These are phyloP conservation scores for Oligia strigilis DNA, from an alignment of 2,888 invertebrate species.

Conservation along the genomic window DNA sequence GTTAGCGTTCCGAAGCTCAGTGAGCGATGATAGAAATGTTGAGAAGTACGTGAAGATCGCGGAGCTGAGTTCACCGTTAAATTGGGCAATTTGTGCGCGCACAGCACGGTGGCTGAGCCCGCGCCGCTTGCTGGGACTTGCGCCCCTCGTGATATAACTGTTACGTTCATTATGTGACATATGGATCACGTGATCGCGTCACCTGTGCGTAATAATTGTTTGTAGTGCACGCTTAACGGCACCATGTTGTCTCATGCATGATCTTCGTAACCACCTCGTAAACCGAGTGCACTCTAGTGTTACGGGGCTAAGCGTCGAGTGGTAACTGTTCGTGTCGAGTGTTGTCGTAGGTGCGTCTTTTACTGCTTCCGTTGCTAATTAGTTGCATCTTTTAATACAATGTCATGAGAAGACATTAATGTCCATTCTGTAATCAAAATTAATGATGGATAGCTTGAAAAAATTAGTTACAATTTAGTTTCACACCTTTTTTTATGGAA, in stretches of 20 bases:
- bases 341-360: conserved; percentile 31
- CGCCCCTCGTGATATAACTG: conserved; percentile 82
- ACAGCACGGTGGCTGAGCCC: conserved; percentile 82
- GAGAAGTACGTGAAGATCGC: conserved; percentile 59
- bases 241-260: conserved; percentile 66
- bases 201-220: conserved; percentile 75
- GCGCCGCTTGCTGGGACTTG: conserved; percentile 69
- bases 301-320: conserved; percentile 49
- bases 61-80: conserved; percentile 83
- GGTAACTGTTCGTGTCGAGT: conserved; percentile 50
- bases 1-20: conserved; percentile 61
- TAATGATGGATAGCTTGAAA: conserved; percentile 19
- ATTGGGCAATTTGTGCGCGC: conserved; percentile 87
- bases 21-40: conserved; percentile 66
- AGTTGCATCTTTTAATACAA: background rate
- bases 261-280: conserved; percentile 51
- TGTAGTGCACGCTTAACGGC: conserved; percentile 62
- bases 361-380: conserved; percentile 41
- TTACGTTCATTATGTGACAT: conserved; percentile 86
- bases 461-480: conserved; percentile 5
- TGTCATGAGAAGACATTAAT: conserved; percentile 15
- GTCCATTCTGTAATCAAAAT: conserved; percentile 18
- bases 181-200: conserved; percentile 79
- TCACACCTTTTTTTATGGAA: background rate
- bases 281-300: conserved; percentile 50